phyloP scores from a whole-genome alignment of 1,140 invertebrate genomes.

The Meloidogyne exigua region DNA sequence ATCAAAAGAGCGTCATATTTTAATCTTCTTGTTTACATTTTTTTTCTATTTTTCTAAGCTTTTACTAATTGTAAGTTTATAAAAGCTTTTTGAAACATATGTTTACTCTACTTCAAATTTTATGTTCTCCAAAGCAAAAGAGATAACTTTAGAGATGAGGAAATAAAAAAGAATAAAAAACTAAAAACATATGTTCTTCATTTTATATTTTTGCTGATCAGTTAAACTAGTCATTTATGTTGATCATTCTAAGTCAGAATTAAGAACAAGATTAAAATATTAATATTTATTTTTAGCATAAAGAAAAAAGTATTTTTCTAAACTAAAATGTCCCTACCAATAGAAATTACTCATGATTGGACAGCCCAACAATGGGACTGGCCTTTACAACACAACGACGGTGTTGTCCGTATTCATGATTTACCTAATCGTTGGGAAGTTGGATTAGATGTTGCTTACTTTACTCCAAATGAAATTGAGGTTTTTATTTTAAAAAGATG shows the following conservation, averaged over 20 bases:
- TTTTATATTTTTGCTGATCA: too few relatives aligned
- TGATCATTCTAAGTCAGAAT: too few relatives aligned
- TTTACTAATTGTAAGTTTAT: too few relatives aligned
- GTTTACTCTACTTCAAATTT: neutral
- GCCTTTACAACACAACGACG: slow-evolving; percentile 29
- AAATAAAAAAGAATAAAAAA: too few relatives aligned
- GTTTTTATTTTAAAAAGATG: slow-evolving; percentile 29
- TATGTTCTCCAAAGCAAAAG: too few relatives aligned
- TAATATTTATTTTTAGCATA: too few relatives aligned
- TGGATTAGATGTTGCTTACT: slow-evolving; percentile 59
- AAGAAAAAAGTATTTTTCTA: neutral
- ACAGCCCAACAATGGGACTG: slow-evolving; percentile 27
- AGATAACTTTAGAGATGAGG: too few relatives aligned
- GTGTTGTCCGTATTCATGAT: slow-evolving; percentile 55
- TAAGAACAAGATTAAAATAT: too few relatives aligned
- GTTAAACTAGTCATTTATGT: too few relatives aligned
- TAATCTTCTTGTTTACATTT: neutral
- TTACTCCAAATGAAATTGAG: slow-evolving; percentile 61
- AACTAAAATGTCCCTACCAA: neutral
- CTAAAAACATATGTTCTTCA: too few relatives aligned
- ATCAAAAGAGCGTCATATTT: too few relatives aligned
- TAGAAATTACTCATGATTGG: slow-evolving; percentile 27
- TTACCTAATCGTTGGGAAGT: slow-evolving; percentile 61
- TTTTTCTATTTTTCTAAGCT: neutral
- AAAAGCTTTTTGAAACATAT: neutral